Evolutionary conservation across 2,888 invertebrate genomes (phyloP).

Genomic region (Bombylius discolor): DNA sequence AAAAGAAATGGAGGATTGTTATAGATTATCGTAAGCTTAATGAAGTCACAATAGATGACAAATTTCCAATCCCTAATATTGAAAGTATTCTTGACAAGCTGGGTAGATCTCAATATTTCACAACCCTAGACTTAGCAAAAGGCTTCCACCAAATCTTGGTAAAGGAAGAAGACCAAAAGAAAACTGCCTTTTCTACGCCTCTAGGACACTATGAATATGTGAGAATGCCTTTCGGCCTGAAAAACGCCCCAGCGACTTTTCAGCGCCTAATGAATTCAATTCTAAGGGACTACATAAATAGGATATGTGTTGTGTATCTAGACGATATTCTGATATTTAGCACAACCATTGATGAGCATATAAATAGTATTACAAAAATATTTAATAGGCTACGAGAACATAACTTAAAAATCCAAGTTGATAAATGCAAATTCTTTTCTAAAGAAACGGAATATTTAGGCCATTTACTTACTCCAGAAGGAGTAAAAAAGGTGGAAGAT

Average conservation of each 20-base stretch:
- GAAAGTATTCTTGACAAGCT: conserved; percentile 3
- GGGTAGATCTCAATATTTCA: conserved; percentile 5
- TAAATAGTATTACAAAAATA: conserved; percentile 5
- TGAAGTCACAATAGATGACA: conserved; percentile 3
- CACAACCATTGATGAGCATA: conserved; percentile 10
- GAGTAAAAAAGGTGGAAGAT: too few relatives aligned
- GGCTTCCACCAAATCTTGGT: conserved; percentile 9
- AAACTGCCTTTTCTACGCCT: conserved; percentile 4
- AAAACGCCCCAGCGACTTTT: conserved; percentile 9
- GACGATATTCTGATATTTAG: conserved; percentile 12
- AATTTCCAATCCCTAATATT: conserved; percentile 6
- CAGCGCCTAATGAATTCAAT: conserved; percentile 13
- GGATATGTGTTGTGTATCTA: too few relatives aligned
- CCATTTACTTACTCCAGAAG: conserved; percentile 8
- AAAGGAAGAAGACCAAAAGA: conserved; percentile 1
- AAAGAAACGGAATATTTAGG: conserved; percentile 12
- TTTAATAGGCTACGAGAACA: conserved; percentile 4
- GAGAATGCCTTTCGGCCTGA: conserved; percentile 7
- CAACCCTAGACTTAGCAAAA: conserved; percentile 3
- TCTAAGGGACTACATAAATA: conserved; percentile 7
- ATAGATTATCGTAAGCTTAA: neutral
- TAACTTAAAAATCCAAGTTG: conserved; percentile 10
- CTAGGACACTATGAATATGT: conserved; percentile 5
- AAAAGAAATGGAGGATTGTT: neutral
- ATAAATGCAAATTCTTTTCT: conserved; percentile 11